Base-by-base conservation (phyloP, 2,888 invertebrate genomes). In the Anthoptus insignis region DNA sequence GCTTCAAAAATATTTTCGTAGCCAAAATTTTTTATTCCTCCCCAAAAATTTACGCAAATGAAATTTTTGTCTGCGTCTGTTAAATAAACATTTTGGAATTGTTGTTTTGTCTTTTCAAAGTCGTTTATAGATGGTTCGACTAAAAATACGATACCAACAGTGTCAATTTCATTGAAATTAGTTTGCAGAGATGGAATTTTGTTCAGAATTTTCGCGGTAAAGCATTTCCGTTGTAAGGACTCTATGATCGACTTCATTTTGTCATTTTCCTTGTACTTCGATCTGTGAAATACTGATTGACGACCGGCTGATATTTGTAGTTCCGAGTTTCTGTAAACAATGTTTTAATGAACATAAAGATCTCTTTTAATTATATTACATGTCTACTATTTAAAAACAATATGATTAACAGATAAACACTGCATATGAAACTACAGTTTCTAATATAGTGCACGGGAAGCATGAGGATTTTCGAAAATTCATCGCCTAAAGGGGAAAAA, bases 141-240 rank as follows among this genome's bases (percentile, higher is more conserved):
- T 64, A 90, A 83, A 22, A 96, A 91, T 39, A 97, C 93, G 2
- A 97, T 75, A 1, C 97, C 97, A 4, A 96, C 94, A 9, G 96
- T 95, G 84, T 97, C 97, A 69, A 97, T 93, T 91, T 97, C 97
- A 67, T 95, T 94, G 77, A 95, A 96, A 52, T 88, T 82, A 19
- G 85, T 86, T 4, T 67, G 63, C 59, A 79, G 74, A 0, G 71
- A 65, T 0, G 86, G 80, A 19, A 84, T 86, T 67, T 79, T 71
- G 0, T 78, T 66, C 21, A 95, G 75, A 65, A 94, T 91, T 70
- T 84, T 82, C 61, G 96, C 92, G n/a, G 82, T 76, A 29, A 85
- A 91, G 64, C 89, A 93, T 21, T 71, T 86, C 70, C 95, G 86
- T 68, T 75, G 78, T 1, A 88, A 68, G 1, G 76, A 58, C 24